Conservation (phyloP, 2,113 vertebrate genomes). For the Rhinoderma darwinii region DNA sequence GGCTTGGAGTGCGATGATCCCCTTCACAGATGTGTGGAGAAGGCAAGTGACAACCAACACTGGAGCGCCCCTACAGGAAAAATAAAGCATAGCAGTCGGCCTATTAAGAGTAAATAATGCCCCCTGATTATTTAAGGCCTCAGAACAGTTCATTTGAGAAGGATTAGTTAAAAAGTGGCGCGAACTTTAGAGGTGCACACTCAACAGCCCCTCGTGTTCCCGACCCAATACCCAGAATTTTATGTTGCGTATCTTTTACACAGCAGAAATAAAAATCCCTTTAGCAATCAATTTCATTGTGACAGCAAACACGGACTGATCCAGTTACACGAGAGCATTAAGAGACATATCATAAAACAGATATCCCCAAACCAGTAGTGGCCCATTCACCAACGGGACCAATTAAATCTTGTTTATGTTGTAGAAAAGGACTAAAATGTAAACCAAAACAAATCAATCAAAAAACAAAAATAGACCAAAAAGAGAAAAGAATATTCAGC, state of each 20-base stretch:
- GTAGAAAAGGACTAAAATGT: not conserved
- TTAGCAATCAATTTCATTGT: not conserved
- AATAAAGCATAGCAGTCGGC: not conserved
- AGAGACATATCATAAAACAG: not conserved
- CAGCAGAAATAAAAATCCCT: slow-evolving; percentile 9
- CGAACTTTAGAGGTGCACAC: too few species aligned
- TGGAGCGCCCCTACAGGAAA: not conserved
- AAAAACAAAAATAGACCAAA: not conserved
- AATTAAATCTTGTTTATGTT: slow-evolving; percentile 10
- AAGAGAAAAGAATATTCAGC: not conserved
- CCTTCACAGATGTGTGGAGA: too few species aligned
- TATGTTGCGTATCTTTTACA: not conserved
- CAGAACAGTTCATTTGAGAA: too few species aligned
- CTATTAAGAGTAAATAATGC: not conserved
- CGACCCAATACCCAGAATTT: not conserved
- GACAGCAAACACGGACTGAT: slow-evolving; percentile 13
- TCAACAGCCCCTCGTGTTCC: not conserved
- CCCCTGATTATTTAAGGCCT: not conserved
- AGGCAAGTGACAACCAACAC: too few species aligned
- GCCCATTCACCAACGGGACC: not conserved
- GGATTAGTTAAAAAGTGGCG: too few species aligned
- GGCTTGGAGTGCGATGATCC: too few species aligned
- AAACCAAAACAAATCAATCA: not conserved
- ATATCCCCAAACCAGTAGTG: not conserved
- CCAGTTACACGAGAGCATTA: not conserved